Evolutionary conservation across 1,140 invertebrate genomes (phyloP), one percentile per base, ranked within the genome.

Genomic region (Drosophila leontia): DNA sequence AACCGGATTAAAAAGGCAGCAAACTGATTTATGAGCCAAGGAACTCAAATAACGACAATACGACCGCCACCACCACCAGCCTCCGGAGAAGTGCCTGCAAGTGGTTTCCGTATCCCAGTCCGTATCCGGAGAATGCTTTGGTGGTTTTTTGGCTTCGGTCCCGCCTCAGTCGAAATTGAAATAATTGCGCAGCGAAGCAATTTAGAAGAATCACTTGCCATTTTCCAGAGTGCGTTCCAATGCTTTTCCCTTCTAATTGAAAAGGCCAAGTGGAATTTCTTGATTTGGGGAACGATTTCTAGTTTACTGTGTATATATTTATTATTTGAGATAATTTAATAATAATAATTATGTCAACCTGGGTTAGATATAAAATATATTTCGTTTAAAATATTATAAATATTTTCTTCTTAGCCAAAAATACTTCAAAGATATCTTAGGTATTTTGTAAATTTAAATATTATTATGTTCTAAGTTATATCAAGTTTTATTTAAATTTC

Each of bases 181-280:
- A 90, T 90, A 90, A 91, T 91, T 91, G 90, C 84, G 82, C 90
- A 91, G 58, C 91, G 84, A 91, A 91, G 90, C 90, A 91, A 91
- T 91, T 91, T 91, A 91, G 88, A 91, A 91, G 90, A 91, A 91
- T 91, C 90, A 77, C 90, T 78, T 79, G 67, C 68, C 64, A 88
- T 85, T 76, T 85, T 77, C 75, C 51, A 79, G 78, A 82, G 75
- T 88, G 75, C 76, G 83, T 83, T 71, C 68, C 68, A 32, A 60
- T 59, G 53, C 35, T 60, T 37, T 35, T 68, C 41, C 68, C 51
- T 42, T 48, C 44, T 45, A 75, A 75, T 75, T 75, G 59, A 64
- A 63, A 75, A 39, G 53, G 35, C 17, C 9, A 42, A 70, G 64
- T 29, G 17, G 26, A 15, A 23, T 26, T 19, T 29, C 11, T 0